Conservation (phyloP, 2,888 invertebrate genomes). For the Trichogramma dendrolimi region DNA sequence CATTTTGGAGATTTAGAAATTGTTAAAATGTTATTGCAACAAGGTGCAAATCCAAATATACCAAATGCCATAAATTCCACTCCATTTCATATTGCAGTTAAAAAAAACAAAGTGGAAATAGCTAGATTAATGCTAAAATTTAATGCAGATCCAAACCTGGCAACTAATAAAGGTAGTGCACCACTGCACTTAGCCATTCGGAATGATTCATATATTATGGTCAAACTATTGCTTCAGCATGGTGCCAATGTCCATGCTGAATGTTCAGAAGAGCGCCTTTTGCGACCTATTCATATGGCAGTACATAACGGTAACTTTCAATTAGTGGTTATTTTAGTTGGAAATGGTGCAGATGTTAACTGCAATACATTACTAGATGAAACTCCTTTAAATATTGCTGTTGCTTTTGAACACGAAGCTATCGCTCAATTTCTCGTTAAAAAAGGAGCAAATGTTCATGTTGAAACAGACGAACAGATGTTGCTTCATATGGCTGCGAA, state of each 20-base stretch:
- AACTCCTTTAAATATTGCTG: slow-evolving; percentile 18
- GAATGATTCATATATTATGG: not conserved
- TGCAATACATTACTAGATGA: slow-evolving; percentile 18
- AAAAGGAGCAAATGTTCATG: slow-evolving; percentile 9
- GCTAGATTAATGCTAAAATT: slow-evolving; percentile 2
- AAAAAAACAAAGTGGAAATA: slow-evolving; percentile 8
- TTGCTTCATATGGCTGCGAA: slow-evolving; percentile 11
- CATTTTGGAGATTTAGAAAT: slow-evolving; percentile 1
- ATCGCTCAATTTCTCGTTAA: slow-evolving; percentile 11
- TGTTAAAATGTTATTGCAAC: slow-evolving; percentile 5
- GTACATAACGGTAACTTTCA: slow-evolving; percentile 7
- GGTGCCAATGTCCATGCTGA: slow-evolving; percentile 7
- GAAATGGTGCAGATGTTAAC: slow-evolving; percentile 11
- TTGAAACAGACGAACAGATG: slow-evolving; percentile 2
- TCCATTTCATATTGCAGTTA: slow-evolving; percentile 17
- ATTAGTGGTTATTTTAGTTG: slow-evolving; percentile 12
- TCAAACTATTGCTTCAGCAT: slow-evolving; percentile 6
- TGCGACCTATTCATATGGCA: slow-evolving; percentile 16
- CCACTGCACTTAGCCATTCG: slow-evolving; percentile 5
- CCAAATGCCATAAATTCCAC: slow-evolving; percentile 5
- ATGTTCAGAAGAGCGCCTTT: not conserved
- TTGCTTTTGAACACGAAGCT: slow-evolving; percentile 11
- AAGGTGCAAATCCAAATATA: slow-evolving; percentile 13
- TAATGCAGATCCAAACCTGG: slow-evolving; percentile 10
- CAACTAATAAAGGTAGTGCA: not conserved